Evolutionary conservation across 2,113 vertebrate species (phyloP).

Genomic region (Psilopsiagon aymara): DNA sequence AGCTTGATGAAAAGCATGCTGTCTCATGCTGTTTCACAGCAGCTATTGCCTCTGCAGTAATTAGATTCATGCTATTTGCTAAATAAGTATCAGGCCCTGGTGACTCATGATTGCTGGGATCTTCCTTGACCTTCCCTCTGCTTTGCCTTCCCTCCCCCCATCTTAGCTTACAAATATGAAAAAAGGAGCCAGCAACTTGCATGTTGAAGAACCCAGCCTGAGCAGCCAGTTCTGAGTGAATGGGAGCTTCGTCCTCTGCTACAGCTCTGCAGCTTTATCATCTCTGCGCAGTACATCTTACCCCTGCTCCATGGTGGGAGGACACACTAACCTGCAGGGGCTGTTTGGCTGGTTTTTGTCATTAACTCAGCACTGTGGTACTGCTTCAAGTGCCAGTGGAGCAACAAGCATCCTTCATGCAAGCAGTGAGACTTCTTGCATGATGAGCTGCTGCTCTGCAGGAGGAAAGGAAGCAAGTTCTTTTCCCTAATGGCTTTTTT

Average conservation of each 20-base stretch:
- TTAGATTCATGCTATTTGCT: not conserved
- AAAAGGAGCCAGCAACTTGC: not conserved
- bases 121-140: not conserved
- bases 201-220: not conserved
- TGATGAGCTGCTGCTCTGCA: not conserved
- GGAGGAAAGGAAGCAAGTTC: not conserved
- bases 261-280: not conserved
- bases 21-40: constrained; percentile 24
- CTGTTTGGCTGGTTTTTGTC: not conserved
- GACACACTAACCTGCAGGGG: not conserved
- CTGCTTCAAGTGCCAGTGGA: not conserved
- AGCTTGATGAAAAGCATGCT: not conserved
- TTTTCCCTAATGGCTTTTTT: not conserved
- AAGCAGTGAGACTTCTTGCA: not conserved
- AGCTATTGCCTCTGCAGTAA: constrained; percentile 5
- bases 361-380: not conserved
- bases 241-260: not conserved
- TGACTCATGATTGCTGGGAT: not conserved
- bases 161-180: not conserved
- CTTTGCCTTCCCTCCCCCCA: not conserved
- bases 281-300: not conserved
- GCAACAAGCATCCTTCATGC: not conserved
- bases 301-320: not conserved
- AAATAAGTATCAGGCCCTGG: constrained; percentile 26
- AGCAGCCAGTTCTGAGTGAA: not conserved